phyloP scores from a whole-genome alignment of 1,140 invertebrate genomes.

The Ruditapes philippinarum region DNA sequence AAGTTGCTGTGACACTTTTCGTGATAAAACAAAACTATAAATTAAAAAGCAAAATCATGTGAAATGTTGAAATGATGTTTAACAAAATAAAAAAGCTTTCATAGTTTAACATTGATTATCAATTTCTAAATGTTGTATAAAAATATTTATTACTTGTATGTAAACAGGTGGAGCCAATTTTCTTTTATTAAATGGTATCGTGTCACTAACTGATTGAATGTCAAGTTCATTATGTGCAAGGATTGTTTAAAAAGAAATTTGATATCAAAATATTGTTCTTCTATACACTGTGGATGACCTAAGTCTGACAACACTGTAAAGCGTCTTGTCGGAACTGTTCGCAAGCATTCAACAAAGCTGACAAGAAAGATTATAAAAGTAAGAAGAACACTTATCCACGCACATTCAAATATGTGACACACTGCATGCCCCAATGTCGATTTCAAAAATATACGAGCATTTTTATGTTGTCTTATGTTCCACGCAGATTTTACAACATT shows the following conservation, averaged over 20 bases:
- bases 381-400: background rate
- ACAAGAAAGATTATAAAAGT: background rate
- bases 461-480: background rate
- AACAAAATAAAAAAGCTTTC: too few species aligned
- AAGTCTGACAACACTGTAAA: background rate
- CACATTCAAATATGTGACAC: background rate
- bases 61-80: too few species aligned
- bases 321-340: background rate
- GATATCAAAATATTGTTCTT: background rate
- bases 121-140: too few species aligned
- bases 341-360: background rate
- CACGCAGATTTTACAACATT: background rate
- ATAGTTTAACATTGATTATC: too few species aligned
- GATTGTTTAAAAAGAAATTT: background rate
- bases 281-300: background rate
- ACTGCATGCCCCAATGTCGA: background rate
- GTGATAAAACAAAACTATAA: too few species aligned
- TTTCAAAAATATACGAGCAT: background rate
- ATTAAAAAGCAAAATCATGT: too few species aligned
- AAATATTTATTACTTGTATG: too few species aligned
- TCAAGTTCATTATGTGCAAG: background rate
- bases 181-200: background rate
- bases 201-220: background rate
- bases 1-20: too few species aligned
- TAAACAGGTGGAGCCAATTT: background rate